Evolutionary conservation across 2,797 vertebrate species (phyloP).

Genomic region (Petrocephalus schoutedeni): DNA sequence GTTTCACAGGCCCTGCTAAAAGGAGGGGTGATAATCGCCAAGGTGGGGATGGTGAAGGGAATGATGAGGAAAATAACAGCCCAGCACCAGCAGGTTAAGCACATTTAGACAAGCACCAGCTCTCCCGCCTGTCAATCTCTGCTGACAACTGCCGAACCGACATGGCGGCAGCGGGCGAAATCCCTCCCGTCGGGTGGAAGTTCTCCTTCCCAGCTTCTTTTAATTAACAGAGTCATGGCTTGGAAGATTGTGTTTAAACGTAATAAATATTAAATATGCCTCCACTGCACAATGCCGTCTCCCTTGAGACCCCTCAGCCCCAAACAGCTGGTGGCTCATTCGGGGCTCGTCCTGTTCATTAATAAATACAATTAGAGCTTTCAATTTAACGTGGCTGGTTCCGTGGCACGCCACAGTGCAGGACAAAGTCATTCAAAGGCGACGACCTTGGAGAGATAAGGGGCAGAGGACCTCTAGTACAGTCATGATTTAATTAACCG

Average conservation of each 20-base stretch:
- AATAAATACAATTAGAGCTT: conserved; percentile 48
- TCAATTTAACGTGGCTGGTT: conserved; percentile 37
- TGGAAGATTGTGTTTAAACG: conserved; percentile 21
- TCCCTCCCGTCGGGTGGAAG: not conserved
- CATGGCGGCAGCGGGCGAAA: not conserved
- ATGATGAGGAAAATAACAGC: not conserved
- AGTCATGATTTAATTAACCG: conserved; percentile 16
- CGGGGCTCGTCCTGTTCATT: conserved; percentile 44
- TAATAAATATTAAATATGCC: conserved; percentile 30
- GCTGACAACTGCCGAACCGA: not conserved
- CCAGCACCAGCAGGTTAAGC: not conserved
- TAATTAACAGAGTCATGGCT: conserved; percentile 22
- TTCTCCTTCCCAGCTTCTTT: not conserved
- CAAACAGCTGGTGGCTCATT: conserved; percentile 28
- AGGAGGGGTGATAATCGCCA: not conserved
- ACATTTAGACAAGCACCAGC: not conserved
- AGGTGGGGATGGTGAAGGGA: not conserved
- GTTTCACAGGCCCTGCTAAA: not conserved
- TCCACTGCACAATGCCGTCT: conserved; percentile 20
- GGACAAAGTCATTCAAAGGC: conserved; percentile 39
- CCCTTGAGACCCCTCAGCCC: conserved; percentile 18
- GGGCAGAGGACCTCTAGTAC: not conserved
- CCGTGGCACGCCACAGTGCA: conserved; percentile 28
- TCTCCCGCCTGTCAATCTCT: not conserved
- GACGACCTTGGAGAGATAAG: conserved; percentile 26